Evolutionary conservation across 2,797 vertebrate genomes (phyloP), one percentile per base, ranked within the genome.

Genomic region (Nyctibius grandis): DNA sequence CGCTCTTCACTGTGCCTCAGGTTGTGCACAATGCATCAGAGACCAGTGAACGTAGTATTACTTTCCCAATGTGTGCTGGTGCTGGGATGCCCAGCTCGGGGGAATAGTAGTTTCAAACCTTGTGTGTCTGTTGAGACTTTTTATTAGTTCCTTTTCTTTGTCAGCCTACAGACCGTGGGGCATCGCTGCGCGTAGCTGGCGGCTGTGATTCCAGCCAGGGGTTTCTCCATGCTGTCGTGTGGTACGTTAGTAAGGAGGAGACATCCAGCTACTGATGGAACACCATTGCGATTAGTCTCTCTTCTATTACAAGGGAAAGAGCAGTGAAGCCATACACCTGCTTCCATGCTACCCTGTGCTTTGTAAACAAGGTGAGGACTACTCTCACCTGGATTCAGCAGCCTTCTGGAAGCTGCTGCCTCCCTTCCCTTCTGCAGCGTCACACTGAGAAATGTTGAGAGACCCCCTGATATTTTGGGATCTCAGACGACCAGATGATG

Each of bases 111-210:
- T 47, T 74, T 91, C 31, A 50, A 28, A 47, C 59, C 38, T 26
- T 48, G 25, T 54, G 22, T n/a, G 57, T 70, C 44, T 87, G 4
- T 38, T 75, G 65, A 44, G 57, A 40, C 33, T 61, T 68, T 36
- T 85, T 63, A 28, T 67, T 68, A 29, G 33, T 74, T 90, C 36
- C 5, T 77, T 85, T 73, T 57, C n/a, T 72, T 57, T 61, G 44
- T n/a, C n/a, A n/a, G 19, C 19, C n/a, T 26, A 14, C 12, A 47
- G 21, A 29, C 14, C 0, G 0, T 5, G 29, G 44, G 68, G 13
- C 36, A 10, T 50, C 59, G n/a, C 0, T 0, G 31, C 16, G 34
- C 18, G 47, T 38, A 31, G 42, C 40, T 65, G 29, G 21, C 5
- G 8, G n/a, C 70, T 33, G 2, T 34, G 17, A 14, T 17, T 84